Evolutionary conservation across 2,888 invertebrate species (phyloP), one percentile per base, ranked within the genome.

Genomic region (Tipula unca): DNA sequence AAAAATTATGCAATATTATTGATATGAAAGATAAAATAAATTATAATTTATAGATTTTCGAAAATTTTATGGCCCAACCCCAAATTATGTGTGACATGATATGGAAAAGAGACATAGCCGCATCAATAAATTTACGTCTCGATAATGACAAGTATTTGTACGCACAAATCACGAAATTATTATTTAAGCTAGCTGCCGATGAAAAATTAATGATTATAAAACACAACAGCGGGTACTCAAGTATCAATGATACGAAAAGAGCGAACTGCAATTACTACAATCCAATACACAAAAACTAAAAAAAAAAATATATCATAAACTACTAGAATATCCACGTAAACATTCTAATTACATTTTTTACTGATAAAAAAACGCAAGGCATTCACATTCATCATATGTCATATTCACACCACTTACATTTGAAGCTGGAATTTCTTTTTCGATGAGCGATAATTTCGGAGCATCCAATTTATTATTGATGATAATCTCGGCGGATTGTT

Each of bases 351-450:
- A n/a, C 29, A 6, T 32, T 83, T 82, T 32, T 84, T 20, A 20
- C 20, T 84, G 84, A 84, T 84, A 84, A 84, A 36, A 82, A 35
- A 32, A 32, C 3, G 10, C 5, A 32, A 0, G n/a, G 1, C 25
- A 69, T 69, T 6, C 6, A 32, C 32, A 69, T 69, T 6, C 6
- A 32, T 6, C 29, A 32, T 29, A 83, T 32, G 13, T 32, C 6
- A 83, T 32, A 32, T 83, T 29, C 83, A 32, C 20, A 69, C 25
- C 10, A 36, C 84, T 84, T 36, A 84, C 84, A 84, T 84, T 84
- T 84, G 84, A 17, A 8, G 84, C 84, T 36, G 84, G 84, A 84
- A 84, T 84, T 84, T 84, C 84, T 35, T 32, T 83, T 32, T 83
- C 83, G 29, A 6, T 14, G 8, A 17, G 10, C 0, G 83, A 35